Evolutionary conservation across 2,888 invertebrate genomes (phyloP), one percentile per base, ranked within the genome.

Genomic region (Eudemis profundana): DNA sequence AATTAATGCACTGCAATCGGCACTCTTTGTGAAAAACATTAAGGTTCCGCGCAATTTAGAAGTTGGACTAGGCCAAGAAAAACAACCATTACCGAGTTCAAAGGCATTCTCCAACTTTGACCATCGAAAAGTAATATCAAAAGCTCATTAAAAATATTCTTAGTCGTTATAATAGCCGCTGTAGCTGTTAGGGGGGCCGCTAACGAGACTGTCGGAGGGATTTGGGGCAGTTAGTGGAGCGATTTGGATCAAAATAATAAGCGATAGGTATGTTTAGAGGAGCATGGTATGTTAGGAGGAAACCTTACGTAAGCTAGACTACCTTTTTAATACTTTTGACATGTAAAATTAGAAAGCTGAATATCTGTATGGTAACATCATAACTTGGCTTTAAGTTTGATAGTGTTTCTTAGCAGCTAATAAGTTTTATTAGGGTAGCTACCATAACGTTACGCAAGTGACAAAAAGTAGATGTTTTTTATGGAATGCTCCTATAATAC

Each of bases 71-170:
- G 74, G 70, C 54, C 72, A 71, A 66, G 68, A 66, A 75, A 78
- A 78, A 74, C 74, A 77, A 71, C 70, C 74, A 77, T 82, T 78
- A 81, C 60, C 68, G 60, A 73, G 76, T 75, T 77, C 76, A 66
- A 74, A 75, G 74, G 73, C 75, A 74, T 78, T 79, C 77, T 69
- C 73, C 67, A 80, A 83, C 72, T 82, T 83, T 68, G 69, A 63
- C 72, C 79, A 78, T 82, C 70, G 71, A 70, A 68, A 67, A 70
- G 67, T 70, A 69, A 74, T 73, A 65, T 65, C 38, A 76, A 78
- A 63, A 66, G 72, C 77, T 79, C 76, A 77, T 83, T 81, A 78
- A 79, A 82, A 81, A 78, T 76, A 74, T 77, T 75, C 71, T 69
- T 68, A 66, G 68, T 67, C 68, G 66, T 71, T 74, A 72, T 50